These are phyloP conservation scores for Crotalus tigris DNA, from an alignment of 2,113 vertebrate genomes.

Conservation along the genomic window DNA sequence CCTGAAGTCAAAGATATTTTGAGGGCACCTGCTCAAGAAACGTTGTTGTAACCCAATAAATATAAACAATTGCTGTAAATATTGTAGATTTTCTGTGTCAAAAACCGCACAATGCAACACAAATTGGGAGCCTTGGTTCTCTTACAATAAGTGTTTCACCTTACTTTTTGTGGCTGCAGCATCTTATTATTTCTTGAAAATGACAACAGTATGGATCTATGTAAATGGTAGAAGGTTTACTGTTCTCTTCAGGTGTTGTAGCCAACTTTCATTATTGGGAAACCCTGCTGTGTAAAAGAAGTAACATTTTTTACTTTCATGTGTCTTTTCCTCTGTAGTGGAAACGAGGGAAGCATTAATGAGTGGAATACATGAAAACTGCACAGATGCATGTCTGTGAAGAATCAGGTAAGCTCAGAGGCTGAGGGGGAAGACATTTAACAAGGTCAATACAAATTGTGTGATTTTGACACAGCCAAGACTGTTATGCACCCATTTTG, in stretches of 20 bases:
- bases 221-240: constrained; percentile 64
- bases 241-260: constrained; percentile 68
- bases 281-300: constrained; percentile 66
- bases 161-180: constrained; percentile 45
- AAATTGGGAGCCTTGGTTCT: constrained; percentile 47
- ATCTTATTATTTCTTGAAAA: neutral
- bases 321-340: constrained; percentile 65
- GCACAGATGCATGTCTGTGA: constrained; percentile 55
- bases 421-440: constrained; percentile 63
- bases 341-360: constrained; percentile 66
- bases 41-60: neutral
- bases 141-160: constrained; percentile 45
- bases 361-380: constrained; percentile 67
- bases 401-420: constrained; percentile 58
- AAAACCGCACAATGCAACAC: constrained; percentile 26
- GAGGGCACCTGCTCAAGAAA: neutral
- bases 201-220: constrained; percentile 49
- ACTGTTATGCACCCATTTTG: constrained; percentile 54
- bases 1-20: neutral
- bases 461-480: constrained; percentile 61
- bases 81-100: constrained; percentile 33
- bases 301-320: constrained; percentile 67
- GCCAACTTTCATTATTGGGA: constrained; percentile 68
- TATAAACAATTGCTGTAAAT: constrained; percentile 18
- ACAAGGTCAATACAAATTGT: constrained; percentile 62